phyloP scores from a whole-genome alignment of 2,797 vertebrate genomes.

The Girardinus metallicus region DNA sequence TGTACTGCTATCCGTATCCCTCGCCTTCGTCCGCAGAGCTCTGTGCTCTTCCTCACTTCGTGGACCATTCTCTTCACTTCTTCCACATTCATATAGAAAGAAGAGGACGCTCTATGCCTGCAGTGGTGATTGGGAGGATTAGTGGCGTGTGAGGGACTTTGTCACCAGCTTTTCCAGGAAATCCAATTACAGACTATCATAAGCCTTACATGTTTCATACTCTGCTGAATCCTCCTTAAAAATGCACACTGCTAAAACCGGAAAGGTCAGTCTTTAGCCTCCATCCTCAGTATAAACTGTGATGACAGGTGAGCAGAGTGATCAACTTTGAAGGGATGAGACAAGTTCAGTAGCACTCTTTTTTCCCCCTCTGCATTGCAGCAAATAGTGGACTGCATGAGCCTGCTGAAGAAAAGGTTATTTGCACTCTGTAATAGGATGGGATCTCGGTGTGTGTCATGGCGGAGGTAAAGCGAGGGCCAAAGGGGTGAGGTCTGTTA shows the following conservation, averaged over 20 bases:
- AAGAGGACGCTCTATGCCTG: conserved; percentile 63
- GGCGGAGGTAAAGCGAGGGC: conserved; percentile 49
- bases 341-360: conserved; percentile 44
- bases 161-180: conserved; percentile 85
- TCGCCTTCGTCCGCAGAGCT: conserved; percentile 28
- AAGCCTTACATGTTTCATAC: conserved; percentile 84
- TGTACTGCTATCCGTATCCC: conserved; percentile 20
- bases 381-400: conserved; percentile 65
- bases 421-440: conserved; percentile 61
- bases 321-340: conserved; percentile 61
- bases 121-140: conserved; percentile 84
- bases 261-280: conserved; percentile 64
- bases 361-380: conserved; percentile 72
- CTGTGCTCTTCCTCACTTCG: conserved; percentile 13
- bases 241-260: conserved; percentile 56
- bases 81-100: conserved; percentile 65
- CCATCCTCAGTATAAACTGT: conserved; percentile 29
- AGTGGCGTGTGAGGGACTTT: conserved; percentile 83
- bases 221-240: conserved; percentile 74
- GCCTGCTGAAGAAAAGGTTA: conserved; percentile 53
- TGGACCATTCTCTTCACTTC: conserved; percentile 31
- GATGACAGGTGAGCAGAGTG: conserved; percentile 49
- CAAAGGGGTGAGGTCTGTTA: conserved; percentile 56
- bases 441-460: conserved; percentile 39
- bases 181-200: conserved; percentile 87